A percentile compares a stretch with the other conserved stretches of the same genome.
Conservation (phyloP, 2,113 vertebrate species). For the Archilochus colubris region DNA sequence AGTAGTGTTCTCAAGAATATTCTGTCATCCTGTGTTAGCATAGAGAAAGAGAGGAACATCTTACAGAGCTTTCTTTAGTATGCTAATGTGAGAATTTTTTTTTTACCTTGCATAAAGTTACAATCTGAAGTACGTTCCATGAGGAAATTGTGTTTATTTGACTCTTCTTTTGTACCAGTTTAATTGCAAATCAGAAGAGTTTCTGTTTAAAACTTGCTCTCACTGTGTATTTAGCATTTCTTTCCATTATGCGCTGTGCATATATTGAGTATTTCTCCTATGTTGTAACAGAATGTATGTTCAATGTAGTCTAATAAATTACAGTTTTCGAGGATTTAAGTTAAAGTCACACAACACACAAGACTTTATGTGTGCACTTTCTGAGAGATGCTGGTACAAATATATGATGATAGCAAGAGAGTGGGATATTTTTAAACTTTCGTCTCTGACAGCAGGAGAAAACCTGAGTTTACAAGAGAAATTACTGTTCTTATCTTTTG, state of each 20-base stretch:
- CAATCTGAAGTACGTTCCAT: not conserved
- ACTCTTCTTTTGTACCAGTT: not conserved
- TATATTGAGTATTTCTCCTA: not conserved
- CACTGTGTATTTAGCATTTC: not conserved
- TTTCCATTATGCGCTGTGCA: fast-evolving
- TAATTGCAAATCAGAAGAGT: not conserved
- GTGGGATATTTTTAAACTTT: not conserved
- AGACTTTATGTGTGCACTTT: not conserved
- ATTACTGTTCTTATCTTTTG: not conserved
- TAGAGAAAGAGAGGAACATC: not conserved
- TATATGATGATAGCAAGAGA: not conserved
- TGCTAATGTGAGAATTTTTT: not conserved
- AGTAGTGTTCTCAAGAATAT: not conserved
- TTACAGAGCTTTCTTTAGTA: not conserved
- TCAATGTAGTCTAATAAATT: not conserved
- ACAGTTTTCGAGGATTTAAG: not conserved
- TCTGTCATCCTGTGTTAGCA: not conserved
- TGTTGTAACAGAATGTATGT: not conserved
- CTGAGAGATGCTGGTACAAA: not conserved
- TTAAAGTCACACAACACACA: not conserved
- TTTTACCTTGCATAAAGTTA: not conserved
- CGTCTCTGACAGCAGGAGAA: not conserved
- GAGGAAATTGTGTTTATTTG: not conserved
- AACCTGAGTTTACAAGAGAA: not conserved
- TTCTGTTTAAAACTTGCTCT: not conserved